Evolutionary conservation across 1,140 invertebrate genomes (phyloP), one percentile per base, ranked within the genome.

Genomic region (Plectrocnemia conspersa): DNA sequence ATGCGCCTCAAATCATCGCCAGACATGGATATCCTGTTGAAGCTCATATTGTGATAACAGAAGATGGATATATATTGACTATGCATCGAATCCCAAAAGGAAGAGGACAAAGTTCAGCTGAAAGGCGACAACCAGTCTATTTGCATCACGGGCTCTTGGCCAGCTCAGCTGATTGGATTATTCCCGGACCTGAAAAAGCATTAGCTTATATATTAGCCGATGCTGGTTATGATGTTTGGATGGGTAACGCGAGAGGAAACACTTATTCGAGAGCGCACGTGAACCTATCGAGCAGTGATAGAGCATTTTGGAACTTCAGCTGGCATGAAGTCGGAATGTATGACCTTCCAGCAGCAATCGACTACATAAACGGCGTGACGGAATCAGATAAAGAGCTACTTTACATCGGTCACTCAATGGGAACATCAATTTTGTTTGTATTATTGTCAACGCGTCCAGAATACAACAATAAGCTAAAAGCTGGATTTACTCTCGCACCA

Each of bases 61-160:
- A 81, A 29, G 88, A 91, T 64, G 85, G 85, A 11, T 90, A 86
- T 64, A 71, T 89, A 13, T 65, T 90, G 2, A 81, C 79, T 0
- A 41, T 89, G 19, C 86, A 89, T 61, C 76, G 87, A 33, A 89
- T 91, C 59, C 83, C 83, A 66, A 68, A 63, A 70, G 68, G 27
- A 71, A 66, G 46, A 61, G 70, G 2, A 22, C 64, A 3, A 29
- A 60, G 4, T 53, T 59, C 60, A 35, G 35, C 6, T 59, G 65
- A 64, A 7, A 56, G 63, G 15, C 72, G 72, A 56, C 73, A 72
- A 57, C 74, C 79, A 5, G 81, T 86, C 3, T 74, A 85, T 6
- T 65, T 90, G 0, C 87, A 90, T 64, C 89, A 92, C 66, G 90
- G 89, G 0, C 71, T 91, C 4, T 67, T 89, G 0, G 82, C 80